A percentile compares a stretch with the other conserved stretches of the same genome.
phyloP scores from a whole-genome alignment of 2,113 vertebrate genomes.

The Sinocyclocheilus anophthalmus region DNA sequence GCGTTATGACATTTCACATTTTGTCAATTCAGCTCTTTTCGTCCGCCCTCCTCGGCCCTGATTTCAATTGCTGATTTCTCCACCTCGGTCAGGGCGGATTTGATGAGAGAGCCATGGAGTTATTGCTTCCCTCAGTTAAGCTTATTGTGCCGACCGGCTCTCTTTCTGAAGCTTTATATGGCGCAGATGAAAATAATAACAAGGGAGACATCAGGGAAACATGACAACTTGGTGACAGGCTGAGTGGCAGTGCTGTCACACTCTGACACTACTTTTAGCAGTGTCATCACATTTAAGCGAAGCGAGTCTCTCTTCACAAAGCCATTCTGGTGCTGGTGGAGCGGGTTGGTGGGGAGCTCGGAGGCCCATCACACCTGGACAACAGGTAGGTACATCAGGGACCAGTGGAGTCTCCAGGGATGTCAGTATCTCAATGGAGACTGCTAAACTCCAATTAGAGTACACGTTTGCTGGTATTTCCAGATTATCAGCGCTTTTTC shows the following conservation, averaged over 20 bases:
- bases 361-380: neutral
- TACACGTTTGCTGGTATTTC: neutral
- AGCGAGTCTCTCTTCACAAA: neutral
- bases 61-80: slow-evolving; percentile 78
- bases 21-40: slow-evolving; percentile 72
- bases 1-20: slow-evolving; percentile 74
- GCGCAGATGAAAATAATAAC: slow-evolving; percentile 48
- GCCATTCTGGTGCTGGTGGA: neutral
- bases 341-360: neutral
- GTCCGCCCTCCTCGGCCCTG: slow-evolving; percentile 51
- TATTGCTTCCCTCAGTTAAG: slow-evolving; percentile 73
- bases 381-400: neutral
- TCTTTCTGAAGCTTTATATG: slow-evolving; percentile 9
- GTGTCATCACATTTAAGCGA: slow-evolving; percentile 50
- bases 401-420: neutral
- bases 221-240: slow-evolving; percentile 29
- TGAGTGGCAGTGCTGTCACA: slow-evolving; percentile 46
- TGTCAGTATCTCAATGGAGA: neutral
- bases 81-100: slow-evolving; percentile 69
- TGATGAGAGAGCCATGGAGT: slow-evolving; percentile 70
- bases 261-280: slow-evolving; percentile 35
- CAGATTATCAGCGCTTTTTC: neutral
- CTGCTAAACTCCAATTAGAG: neutral
- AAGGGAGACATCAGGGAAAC: slow-evolving; percentile 17
- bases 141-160: slow-evolving; percentile 54